Percentiles rank a stretch among this genome's conserved stretches.
Evolutionary conservation across 1,140 invertebrate genomes (phyloP).

Genomic region (Heliothis virescens): DNA sequence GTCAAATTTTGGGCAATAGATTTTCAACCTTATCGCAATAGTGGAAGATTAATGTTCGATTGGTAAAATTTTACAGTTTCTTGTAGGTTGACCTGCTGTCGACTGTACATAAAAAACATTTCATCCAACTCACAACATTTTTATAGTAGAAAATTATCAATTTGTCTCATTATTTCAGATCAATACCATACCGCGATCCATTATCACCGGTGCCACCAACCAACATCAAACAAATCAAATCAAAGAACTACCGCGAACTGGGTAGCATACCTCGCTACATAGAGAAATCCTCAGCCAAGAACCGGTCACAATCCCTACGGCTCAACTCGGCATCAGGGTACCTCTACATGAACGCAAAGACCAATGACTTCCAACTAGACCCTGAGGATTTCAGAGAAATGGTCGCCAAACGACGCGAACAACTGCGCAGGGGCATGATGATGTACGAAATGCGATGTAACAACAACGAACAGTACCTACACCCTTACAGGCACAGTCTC

Average conservation of each 20-base stretch:
- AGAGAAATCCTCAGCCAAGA: constrained; percentile 78
- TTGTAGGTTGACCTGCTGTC: no score
- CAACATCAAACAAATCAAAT: constrained; percentile 75
- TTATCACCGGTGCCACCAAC: constrained; percentile 81
- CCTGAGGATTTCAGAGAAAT: constrained; percentile 83
- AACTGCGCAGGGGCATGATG: constrained; percentile 76
- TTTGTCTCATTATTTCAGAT: constrained; percentile 65
- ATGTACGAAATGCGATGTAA: constrained; percentile 68
- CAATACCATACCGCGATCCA: constrained; percentile 80
- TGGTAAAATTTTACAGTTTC: no score
- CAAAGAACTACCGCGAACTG: constrained; percentile 71
- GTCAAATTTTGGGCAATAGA: no score
- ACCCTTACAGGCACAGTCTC: constrained; percentile 65
- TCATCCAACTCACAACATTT: no score
- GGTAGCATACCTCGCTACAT: constrained; percentile 80
- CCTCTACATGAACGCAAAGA: constrained; percentile 84
- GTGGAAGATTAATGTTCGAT: no score
- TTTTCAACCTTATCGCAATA: no score
- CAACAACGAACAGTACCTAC: constrained; percentile 66
- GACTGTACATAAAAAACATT: no score
- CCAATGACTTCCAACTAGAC: constrained; percentile 83
- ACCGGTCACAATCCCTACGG: constrained; percentile 77
- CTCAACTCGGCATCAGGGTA: constrained; percentile 84
- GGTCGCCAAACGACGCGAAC: constrained; percentile 80
- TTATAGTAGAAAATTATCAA: background rate